Percentiles rank a stretch among this genome's conserved stretches.
These are phyloP conservation scores for Heteronetta atricapilla DNA, from an alignment of 2,113 vertebrate genomes.

Conservation along the genomic window DNA sequence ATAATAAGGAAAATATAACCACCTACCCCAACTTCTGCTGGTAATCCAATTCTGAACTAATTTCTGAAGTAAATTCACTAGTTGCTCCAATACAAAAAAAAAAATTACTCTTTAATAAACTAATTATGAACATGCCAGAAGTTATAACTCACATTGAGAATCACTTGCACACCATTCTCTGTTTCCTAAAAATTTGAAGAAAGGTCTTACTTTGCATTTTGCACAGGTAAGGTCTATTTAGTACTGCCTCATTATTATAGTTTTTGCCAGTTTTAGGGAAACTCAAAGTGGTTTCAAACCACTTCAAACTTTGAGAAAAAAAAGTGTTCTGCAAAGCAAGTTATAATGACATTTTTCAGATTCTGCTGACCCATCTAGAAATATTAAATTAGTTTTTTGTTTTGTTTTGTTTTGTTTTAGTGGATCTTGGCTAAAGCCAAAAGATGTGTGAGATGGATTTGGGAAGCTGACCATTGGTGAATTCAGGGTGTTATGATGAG, in stretches of 20 bases:
- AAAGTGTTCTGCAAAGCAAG: not conserved
- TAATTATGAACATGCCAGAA: not conserved
- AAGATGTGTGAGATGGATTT: not conserved
- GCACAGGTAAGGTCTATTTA: not conserved
- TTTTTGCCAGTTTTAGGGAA: not conserved
- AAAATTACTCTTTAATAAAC: not conserved
- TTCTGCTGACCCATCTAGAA: not conserved
- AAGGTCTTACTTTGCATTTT: not conserved
- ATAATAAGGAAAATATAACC: not conserved
- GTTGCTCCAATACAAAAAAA: not conserved
- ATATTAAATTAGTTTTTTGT: not conserved
- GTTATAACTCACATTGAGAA: not conserved
- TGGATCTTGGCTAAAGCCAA: not conserved
- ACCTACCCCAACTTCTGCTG: not conserved
- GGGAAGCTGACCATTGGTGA: not conserved
- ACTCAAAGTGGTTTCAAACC: not conserved
- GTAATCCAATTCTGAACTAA: not conserved
- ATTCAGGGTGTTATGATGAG: not conserved
- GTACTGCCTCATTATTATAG: accelerated
- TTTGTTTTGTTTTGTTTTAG: too few species aligned
- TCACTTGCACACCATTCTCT: not conserved
- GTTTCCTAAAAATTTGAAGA: not conserved
- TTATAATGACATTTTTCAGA: not conserved
- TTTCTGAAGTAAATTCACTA: not conserved
- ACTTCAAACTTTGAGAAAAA: not conserved